Percentiles rank a stretch among this genome's conserved stretches.
These are phyloP conservation scores for Philereme transversata DNA, from an alignment of 2,888 invertebrate genomes.

Conservation along the genomic window DNA sequence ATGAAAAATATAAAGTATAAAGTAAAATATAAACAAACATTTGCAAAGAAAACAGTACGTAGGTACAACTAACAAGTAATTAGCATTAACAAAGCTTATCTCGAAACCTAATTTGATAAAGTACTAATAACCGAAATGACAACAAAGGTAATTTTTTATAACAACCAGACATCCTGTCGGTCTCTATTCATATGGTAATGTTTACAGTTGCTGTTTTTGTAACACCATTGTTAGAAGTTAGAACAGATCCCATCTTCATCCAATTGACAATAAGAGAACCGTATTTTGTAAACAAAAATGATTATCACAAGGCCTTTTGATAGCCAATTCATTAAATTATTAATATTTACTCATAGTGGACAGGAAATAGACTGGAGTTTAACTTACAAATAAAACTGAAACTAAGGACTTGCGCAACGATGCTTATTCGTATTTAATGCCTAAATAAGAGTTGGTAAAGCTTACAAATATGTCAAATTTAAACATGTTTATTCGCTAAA, in stretches of 20 bases:
- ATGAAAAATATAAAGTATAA: not conserved
- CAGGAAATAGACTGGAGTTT: no score
- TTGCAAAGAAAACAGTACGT: not conserved
- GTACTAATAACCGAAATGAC: slow-evolving; percentile 22
- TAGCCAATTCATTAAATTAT: no score
- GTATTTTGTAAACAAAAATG: not conserved
- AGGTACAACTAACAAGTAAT: slow-evolving; percentile 2
- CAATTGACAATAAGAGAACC: slow-evolving; percentile 2
- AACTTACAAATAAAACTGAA: no score
- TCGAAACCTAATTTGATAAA: slow-evolving; percentile 15
- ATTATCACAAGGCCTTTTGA: not conserved
- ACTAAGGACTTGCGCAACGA: no score
- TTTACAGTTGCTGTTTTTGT: slow-evolving; percentile 49
- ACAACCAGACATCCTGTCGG: slow-evolving; percentile 55
- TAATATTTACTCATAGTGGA: no score
- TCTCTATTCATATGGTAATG: slow-evolving; percentile 56
- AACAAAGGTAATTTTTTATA: slow-evolving; percentile 39
- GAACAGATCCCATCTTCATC: slow-evolving; percentile 25
- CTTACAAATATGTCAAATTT: no score
- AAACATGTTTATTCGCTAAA: no score
- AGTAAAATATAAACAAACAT: not conserved
- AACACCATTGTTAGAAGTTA: slow-evolving; percentile 24
- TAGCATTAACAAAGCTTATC: slow-evolving; percentile 15
- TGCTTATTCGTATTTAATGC: no score
- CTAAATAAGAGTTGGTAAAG: no score